Percentiles rank a stretch among this genome's conserved stretches.
These are phyloP conservation scores for Babylonia areolata DNA, from an alignment of 1,140 invertebrate species.

Conservation along the genomic window DNA sequence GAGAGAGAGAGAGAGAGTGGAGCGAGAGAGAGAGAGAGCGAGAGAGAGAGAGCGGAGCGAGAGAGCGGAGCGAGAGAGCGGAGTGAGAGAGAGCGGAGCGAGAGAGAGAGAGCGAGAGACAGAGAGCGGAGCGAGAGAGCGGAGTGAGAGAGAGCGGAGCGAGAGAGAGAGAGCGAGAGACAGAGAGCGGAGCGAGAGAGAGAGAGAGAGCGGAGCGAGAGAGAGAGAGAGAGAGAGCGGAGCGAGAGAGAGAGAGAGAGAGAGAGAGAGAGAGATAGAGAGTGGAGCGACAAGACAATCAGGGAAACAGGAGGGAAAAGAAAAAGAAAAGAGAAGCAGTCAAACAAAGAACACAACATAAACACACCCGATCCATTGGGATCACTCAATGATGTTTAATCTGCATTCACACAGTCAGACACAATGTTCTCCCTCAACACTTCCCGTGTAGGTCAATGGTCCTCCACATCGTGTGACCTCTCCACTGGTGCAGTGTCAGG, in stretches of 20 bases:
- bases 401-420: too few relatives aligned
- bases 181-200: neutral
- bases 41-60: neutral
- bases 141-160: neutral
- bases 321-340: too few relatives aligned
- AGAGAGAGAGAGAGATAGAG: neutral
- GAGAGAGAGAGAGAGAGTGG: neutral
- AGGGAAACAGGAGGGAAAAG: slow-evolving; percentile 8
- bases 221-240: neutral
- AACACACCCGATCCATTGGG: too few relatives aligned
- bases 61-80: neutral
- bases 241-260: neutral
- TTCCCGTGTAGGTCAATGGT: too few relatives aligned
- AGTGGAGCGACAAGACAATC: too few relatives aligned
- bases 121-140: too few relatives aligned
- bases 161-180: neutral
- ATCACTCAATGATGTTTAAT: too few relatives aligned
- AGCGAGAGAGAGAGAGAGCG: neutral
- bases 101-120: neutral
- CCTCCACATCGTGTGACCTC: too few relatives aligned
- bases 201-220: neutral
- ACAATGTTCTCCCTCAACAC: too few relatives aligned
- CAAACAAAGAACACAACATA: too few relatives aligned
- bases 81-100: neutral
- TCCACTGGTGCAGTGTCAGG: too few relatives aligned